A percentile compares a stretch with the other conserved stretches of the same genome.
Evolutionary conservation across 2,888 invertebrate species (phyloP).

Genomic region (Unio pictorum): DNA sequence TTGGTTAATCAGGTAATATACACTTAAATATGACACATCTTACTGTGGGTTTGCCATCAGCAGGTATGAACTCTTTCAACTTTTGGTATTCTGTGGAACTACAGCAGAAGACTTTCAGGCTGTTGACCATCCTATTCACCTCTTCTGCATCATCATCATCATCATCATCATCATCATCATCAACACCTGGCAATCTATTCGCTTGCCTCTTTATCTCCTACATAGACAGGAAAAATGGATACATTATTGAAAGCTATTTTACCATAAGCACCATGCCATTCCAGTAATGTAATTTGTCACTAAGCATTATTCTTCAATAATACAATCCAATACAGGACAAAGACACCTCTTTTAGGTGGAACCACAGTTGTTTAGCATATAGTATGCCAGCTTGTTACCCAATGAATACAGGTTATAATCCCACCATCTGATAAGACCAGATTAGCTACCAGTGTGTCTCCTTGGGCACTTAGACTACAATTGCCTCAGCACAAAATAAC

Average conservation of each 20-base stretch:
- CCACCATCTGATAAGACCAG: too few species aligned
- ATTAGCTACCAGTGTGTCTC: too few species aligned
- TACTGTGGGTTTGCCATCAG: constrained; percentile 51
- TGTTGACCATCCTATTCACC: constrained; percentile 37
- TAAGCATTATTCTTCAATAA: too few species aligned
- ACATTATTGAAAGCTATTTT: constrained; percentile 2
- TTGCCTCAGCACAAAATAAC: too few species aligned
- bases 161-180: constrained; percentile 26
- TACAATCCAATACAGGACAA: too few species aligned
- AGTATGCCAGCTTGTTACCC: too few species aligned
- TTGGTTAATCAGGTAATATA: background rate
- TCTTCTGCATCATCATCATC: constrained; percentile 44
- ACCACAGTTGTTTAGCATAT: too few species aligned
- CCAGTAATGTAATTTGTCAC: too few species aligned
- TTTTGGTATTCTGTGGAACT: constrained; percentile 58
- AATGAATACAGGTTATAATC: too few species aligned
- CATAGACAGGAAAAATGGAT: background rate
- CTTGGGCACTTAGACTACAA: too few species aligned
- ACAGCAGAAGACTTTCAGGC: constrained; percentile 58
- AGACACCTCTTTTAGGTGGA: too few species aligned
- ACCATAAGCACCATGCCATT: too few species aligned
- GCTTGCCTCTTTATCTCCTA: constrained; percentile 52
- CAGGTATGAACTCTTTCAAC: constrained; percentile 40
- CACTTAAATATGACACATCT: background rate
- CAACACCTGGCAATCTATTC: constrained; percentile 21